Evolutionary conservation across 2,888 invertebrate species (phyloP).

Genomic region (Eupithecia dodoneata): DNA sequence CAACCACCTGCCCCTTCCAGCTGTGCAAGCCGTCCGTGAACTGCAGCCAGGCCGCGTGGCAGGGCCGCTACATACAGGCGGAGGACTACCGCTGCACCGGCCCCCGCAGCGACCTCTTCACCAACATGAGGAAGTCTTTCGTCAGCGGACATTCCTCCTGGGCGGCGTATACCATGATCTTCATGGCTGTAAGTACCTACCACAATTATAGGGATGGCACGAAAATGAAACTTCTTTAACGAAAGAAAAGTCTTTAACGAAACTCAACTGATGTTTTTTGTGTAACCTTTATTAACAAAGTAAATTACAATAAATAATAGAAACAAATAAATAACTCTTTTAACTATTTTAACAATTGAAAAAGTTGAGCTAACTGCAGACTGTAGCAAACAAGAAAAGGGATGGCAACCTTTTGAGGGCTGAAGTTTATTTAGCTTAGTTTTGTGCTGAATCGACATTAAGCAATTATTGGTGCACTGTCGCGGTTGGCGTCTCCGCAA

Average conservation of each 20-base stretch:
- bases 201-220: not conserved
- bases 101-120: conserved; percentile 75
- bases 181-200: conserved; percentile 88
- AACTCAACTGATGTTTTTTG: no score
- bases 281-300: no score
- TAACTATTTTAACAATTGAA: no score
- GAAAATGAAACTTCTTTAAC: no score
- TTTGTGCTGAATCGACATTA: not conserved
- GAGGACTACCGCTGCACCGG: conserved; percentile 86
- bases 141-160: conserved; percentile 96
- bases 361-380: no score
- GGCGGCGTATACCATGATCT: conserved; percentile 93
- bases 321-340: no score
- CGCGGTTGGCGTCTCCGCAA: not conserved
- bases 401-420: not conserved
- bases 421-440: not conserved
- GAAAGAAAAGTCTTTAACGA: no score
- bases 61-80: conserved; percentile 86
- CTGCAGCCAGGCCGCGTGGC: conserved; percentile 83
- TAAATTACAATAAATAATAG: no score
- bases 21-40: conserved; percentile 92
- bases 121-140: conserved; percentile 92
- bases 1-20: conserved; percentile 56
- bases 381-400: not conserved
- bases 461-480: not conserved